Percentiles rank a stretch among this genome's conserved stretches.
Conservation (phyloP, 2,888 invertebrate species). For the Leucophenga maculata region DNA sequence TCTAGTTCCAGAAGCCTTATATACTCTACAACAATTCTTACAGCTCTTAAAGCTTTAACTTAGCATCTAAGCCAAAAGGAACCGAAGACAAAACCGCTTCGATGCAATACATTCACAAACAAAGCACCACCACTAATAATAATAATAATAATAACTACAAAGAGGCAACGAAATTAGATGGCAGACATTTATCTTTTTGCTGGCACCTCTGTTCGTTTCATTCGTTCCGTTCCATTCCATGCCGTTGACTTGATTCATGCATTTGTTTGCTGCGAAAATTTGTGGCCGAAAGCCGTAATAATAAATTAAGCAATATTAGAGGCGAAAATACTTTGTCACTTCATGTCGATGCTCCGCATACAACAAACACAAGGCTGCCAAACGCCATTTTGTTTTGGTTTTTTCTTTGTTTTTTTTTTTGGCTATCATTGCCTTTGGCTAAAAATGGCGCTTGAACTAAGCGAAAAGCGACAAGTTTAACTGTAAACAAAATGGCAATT, state of each 20-base stretch:
- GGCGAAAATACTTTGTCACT: constrained; percentile 36
- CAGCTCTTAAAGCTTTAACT: no score
- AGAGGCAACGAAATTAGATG: not conserved
- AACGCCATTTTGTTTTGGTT: not conserved
- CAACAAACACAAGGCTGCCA: not conserved
- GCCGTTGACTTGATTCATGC: not conserved
- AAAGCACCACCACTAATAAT: not conserved
- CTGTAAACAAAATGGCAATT: constrained; percentile 67
- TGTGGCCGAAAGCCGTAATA: constrained; percentile 8
- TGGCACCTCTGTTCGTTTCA: not conserved
- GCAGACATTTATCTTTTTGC: not conserved
- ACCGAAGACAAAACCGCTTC: no score
- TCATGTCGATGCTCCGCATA: constrained; percentile 29
- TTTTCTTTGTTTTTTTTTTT: constrained; percentile 44
- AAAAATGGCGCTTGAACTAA: constrained; percentile 49
- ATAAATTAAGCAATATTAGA: constrained; percentile 22
- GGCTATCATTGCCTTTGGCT: not conserved
- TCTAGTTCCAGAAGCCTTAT: no score
- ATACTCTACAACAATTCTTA: no score
- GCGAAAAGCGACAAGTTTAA: constrained; percentile 55
- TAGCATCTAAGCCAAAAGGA: no score
- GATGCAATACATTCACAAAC: no score
- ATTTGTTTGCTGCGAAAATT: not conserved
- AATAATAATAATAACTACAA: not conserved
- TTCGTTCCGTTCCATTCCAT: not conserved